Conservation (phyloP, 2,888 invertebrate species). For the Agapostemon virescens region DNA sequence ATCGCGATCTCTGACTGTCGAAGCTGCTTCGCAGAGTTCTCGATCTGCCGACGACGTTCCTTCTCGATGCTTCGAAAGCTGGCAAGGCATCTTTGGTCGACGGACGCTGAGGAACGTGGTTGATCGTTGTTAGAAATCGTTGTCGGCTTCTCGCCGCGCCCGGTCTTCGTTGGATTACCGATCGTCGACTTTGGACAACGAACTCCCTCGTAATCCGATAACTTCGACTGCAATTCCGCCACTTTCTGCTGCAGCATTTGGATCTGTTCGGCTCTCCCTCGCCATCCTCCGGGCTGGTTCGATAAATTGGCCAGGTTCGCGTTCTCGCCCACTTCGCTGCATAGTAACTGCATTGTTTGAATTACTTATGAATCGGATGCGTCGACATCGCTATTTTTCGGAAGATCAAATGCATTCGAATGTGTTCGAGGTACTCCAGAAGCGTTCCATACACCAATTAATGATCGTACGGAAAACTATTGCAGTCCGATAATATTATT, state of each 20-base stretch:
- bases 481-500: neutral
- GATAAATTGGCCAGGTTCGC: slow-evolving; percentile 85
- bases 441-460: neutral
- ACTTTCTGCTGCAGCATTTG: slow-evolving; percentile 86
- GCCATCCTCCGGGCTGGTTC: slow-evolving; percentile 85
- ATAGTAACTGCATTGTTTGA: slow-evolving; percentile 81
- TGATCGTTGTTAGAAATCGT: neutral
- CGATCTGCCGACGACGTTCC: slow-evolving; percentile 83
- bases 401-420: neutral
- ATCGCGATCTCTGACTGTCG: slow-evolving; percentile 82
- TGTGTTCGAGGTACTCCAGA: neutral
- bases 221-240: slow-evolving; percentile 85
- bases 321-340: slow-evolving; percentile 89
- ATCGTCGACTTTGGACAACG: slow-evolving; percentile 42
- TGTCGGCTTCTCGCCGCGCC: neutral
- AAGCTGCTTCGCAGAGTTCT: slow-evolving; percentile 84
- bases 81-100: slow-evolving; percentile 61
- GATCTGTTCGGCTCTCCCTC: slow-evolving; percentile 90
- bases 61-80: slow-evolving; percentile 82
- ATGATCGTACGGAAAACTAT: neutral
- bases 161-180: slow-evolving; percentile 27
- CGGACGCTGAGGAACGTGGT: slow-evolving; percentile 13
- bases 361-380: neutral
- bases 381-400: neutral
- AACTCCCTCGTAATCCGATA: slow-evolving; percentile 77